Evolutionary conservation across 2,888 invertebrate genomes (phyloP).

Genomic region (Miltochrista miniata): DNA sequence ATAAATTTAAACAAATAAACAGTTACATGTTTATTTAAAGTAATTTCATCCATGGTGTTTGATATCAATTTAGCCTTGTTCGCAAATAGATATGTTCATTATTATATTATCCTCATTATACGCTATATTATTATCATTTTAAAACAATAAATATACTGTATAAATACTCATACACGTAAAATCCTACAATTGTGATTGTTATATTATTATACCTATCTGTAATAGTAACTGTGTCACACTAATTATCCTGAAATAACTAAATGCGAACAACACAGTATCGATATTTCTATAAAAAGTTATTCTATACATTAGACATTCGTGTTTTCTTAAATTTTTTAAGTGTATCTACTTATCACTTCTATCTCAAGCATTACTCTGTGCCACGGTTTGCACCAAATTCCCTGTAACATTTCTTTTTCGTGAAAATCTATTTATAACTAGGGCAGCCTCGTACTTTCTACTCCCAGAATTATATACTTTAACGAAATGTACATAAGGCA

Average conservation of each 20-base stretch:
- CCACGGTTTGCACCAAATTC: constrained; percentile 78
- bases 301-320: too few species aligned
- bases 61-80: neutral
- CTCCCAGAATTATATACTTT: constrained; percentile 43
- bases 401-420: constrained; percentile 84
- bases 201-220: neutral
- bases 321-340: too few species aligned
- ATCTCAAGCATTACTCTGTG: constrained; percentile 57
- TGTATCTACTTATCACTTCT: constrained; percentile 29
- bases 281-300: too few species aligned
- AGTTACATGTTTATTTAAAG: neutral
- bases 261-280: too few species aligned
- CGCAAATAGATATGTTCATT: neutral
- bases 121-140: neutral
- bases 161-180: neutral
- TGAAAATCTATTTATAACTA: constrained; percentile 84
- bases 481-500: constrained; percentile 39
- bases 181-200: neutral
- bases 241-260: neutral
- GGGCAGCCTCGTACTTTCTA: constrained; percentile 66
- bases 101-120: neutral
- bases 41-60: neutral
- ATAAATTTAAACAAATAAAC: too few species aligned
- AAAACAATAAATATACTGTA: neutral
- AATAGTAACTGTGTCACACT: neutral